Base-by-base conservation (phyloP, 2,888 invertebrate species). In the Chrysomela aeneicollis region DNA sequence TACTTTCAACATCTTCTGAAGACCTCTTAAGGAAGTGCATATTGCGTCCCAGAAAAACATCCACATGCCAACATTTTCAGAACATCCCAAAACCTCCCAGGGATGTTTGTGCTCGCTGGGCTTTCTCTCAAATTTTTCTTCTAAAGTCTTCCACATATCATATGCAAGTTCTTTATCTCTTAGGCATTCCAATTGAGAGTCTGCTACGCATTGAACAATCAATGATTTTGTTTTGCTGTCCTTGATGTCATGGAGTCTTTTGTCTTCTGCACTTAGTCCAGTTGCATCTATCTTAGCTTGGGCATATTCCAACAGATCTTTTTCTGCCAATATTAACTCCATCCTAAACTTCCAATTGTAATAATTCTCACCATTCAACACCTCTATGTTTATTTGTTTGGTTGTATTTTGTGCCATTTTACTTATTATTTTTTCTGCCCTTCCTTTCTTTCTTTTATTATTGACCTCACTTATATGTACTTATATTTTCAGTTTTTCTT, bases 81-180 rank as follows among this genome's bases (percentile, higher is more conserved):
- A n/a, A n/a, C n/a, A n/a, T n/a, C n/a, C n/a, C n/a, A n/a, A n/a
- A n/a, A n/a, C n/a, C n/a, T n/a, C n/a, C n/a, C n/a, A n/a, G n/a
- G n/a, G n/a, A n/a, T n/a, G n/a, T n/a, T n/a, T n/a, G n/a, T n/a
- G n/a, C n/a, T n/a, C n/a, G n/a, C n/a, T n/a, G n/a, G n/a, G n/a
- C n/a, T 66, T 71, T 22, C 63, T 68, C 46, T 71, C 70, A 55
- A 59, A 70, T 32, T 35, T 61, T 26, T 61, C 46, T 47, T 63
- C 57, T 15, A 69, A 32, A 0, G 46, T 46, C 46, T 37, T 63
- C 70, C 70, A 70, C 69, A 69, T 67, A 9, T 15, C n/a, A 37
- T 61, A 63, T 15, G 66, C 66, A 19, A 53, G 66, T 12, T 49
- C 52, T 49, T 68, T 55, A 19, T 58, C 59, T 64, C 67, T 52